phyloP scores from a whole-genome alignment of 2,888 invertebrate species.

The Pegoplata infirma region DNA sequence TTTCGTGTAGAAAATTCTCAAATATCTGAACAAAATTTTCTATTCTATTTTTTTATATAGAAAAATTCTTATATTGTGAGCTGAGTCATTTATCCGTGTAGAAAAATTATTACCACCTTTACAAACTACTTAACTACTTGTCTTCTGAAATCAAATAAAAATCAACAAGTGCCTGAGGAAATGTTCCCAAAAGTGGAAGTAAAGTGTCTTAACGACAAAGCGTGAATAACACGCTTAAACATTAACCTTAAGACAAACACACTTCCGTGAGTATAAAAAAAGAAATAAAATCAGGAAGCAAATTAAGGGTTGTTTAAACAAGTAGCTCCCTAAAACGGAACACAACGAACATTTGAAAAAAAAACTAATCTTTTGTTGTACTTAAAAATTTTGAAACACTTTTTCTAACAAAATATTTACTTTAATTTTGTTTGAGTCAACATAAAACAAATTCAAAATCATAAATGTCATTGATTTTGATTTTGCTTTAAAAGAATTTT shows the following conservation, averaged over 20 bases:
- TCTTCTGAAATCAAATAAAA: not conserved
- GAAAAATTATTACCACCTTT: no score
- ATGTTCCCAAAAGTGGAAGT: constrained; percentile 41
- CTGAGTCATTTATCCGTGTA: no score
- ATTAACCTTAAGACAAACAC: constrained; percentile 6
- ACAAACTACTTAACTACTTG: not conserved
- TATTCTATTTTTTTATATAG: no score
- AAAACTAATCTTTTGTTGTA: not conserved
- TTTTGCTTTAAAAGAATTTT: no score
- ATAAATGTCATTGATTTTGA: not conserved
- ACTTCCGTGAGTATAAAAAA: constrained; percentile 35
- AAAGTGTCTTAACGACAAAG: constrained; percentile 9
- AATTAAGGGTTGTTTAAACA: not conserved
- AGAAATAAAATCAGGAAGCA: not conserved
- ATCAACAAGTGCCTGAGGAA: not conserved
- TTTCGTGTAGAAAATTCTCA: no score
- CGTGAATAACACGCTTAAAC: constrained; percentile 47
- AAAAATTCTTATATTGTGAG: no score
- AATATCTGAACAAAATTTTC: no score
- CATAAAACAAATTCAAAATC: not conserved
- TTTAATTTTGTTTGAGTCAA: not conserved
- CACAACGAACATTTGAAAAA: not conserved
- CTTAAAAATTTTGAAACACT: not conserved
- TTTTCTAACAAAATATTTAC: constrained; percentile 1
- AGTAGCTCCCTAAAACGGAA: not conserved